Conservation (phyloP, 2,113 vertebrate genomes). For the Grammatotria lemairii region DNA sequence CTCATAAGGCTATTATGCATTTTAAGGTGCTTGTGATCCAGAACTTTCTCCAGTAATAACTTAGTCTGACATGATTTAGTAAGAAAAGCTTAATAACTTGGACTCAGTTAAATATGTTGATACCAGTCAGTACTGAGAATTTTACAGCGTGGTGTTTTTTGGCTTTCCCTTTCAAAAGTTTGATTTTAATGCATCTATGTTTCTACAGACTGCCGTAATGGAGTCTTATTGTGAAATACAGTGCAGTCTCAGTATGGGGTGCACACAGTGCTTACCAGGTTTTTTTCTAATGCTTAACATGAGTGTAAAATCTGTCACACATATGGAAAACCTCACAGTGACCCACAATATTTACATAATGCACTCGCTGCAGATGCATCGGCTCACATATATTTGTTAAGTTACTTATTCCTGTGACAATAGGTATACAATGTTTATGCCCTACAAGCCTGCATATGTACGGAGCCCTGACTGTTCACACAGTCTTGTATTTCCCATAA, state of each 20-base stretch:
- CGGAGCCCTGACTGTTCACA: neutral
- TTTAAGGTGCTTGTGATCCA: neutral
- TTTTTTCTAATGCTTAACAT: neutral
- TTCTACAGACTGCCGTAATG: neutral
- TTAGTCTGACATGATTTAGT: neutral
- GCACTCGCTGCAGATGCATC: neutral
- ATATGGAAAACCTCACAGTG: neutral
- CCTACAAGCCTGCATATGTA: neutral
- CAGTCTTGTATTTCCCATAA: neutral
- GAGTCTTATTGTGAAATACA: neutral
- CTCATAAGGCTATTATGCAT: neutral
- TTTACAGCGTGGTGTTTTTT: neutral
- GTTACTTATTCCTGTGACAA: neutral
- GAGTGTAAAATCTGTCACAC: neutral
- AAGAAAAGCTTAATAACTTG: neutral
- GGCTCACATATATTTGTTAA: neutral
- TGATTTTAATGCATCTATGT: neutral
- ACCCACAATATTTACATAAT: neutral
- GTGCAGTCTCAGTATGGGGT: neutral
- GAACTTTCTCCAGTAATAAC: neutral
- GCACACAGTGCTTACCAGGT: neutral
- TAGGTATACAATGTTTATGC: neutral
- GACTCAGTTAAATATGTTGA: neutral
- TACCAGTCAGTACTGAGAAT: neutral
- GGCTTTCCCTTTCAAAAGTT: neutral